Evolutionary conservation across 2,113 vertebrate species (phyloP), one percentile per base, ranked within the genome.

Genomic region (Percina caprodes): DNA sequence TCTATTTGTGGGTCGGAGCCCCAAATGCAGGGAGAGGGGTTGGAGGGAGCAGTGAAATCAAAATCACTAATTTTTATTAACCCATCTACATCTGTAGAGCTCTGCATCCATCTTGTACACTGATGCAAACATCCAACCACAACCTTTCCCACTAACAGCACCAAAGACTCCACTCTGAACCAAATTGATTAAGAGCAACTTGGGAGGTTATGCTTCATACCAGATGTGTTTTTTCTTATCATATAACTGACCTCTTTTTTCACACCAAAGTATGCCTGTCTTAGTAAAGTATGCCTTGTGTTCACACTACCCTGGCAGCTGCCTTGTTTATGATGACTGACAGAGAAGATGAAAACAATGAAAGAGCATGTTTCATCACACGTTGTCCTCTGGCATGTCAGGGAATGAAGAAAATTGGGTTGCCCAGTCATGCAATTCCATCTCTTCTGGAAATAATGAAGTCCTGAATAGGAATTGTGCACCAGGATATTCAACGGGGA

Each of bases 331-430:
- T 68, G 35, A 30, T 16, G 21, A 19, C 45, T 45, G 30, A 51
- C 21, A 48, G 21, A 48, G n/a, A 62, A 15, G 66, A 77, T 73
- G 54, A 54, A 62, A 67, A 77, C 33, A 77, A 59, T 63, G 26
- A 70, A 54, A 65, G 42, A 67, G 30, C 5, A 67, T 67, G 49
- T 48, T 79, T 76, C n/a, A 56, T 60, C 16, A 10, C 21, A 59
- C 26, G 23, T 26, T 42, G 15, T 46, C 10, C n/a, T 69, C 48
- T 69, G 33, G 74, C 51, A 65, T 86, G 59, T 33, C 54, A 69
- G 35, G 61, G 33, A 67, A 76, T 49, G 59, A 70, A 74, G 74
- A 21, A 86, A 84, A 89, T 80, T 69, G 23, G 45, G 45, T 26
- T 63, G 42, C 45, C 39, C 66, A 75, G 60, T 60, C 80, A 75